Evolutionary conservation across 2,113 vertebrate species (phyloP).

Genomic region (Hemiprocne comata): DNA sequence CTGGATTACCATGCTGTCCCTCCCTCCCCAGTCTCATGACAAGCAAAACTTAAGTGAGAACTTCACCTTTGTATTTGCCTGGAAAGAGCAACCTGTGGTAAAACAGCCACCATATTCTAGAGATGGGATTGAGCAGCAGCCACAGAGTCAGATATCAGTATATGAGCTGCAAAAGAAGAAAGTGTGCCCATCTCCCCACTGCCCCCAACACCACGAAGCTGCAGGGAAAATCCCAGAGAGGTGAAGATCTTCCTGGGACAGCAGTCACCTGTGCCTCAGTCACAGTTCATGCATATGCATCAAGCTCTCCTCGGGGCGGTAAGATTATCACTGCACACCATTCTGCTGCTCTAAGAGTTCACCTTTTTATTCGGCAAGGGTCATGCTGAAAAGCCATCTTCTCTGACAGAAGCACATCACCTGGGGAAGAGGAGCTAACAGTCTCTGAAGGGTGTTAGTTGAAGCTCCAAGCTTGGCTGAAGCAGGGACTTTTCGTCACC

Average conservation of each 20-base stretch:
- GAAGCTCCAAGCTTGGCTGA: neutral
- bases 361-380: neutral
- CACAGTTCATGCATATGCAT: neutral
- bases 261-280: neutral
- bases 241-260: neutral
- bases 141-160: neutral
- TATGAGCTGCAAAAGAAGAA: neutral
- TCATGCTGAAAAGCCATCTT: neutral
- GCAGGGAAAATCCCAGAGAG: neutral
- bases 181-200: neutral
- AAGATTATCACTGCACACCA: neutral
- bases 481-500: neutral
- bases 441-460: neutral
- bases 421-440: neutral
- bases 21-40: constrained; percentile 13
- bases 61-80: neutral
- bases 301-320: neutral
- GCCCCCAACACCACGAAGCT: neutral
- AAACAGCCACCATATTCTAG: neutral
- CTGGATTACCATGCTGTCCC: neutral
- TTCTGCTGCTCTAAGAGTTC: neutral
- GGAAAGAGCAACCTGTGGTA: neutral
- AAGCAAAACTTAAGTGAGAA: neutral
- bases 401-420: neutral
- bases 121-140: neutral